phyloP scores from a whole-genome alignment of 2,113 vertebrate species.

The Apus apus region DNA sequence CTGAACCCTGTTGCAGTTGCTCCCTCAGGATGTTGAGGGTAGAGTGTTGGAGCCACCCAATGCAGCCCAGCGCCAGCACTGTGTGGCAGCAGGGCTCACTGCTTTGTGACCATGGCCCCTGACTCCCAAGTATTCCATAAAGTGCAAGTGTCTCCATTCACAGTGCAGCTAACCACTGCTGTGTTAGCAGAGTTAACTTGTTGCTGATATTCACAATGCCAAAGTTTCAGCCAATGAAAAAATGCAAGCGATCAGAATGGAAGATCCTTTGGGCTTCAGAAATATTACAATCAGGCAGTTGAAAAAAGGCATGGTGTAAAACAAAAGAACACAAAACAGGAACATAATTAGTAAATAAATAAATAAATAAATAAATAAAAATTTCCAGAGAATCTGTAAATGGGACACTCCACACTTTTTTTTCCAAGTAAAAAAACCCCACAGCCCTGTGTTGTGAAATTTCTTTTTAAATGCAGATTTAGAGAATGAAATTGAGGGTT shows the following conservation, averaged over 20 bases:
- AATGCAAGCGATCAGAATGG: neutral
- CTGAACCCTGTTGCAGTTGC: neutral
- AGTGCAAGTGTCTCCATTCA: neutral
- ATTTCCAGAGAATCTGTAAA: neutral
- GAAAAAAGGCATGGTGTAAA: neutral
- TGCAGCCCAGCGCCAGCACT: neutral
- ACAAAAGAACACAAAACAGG: neutral
- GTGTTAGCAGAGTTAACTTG: slow-evolving; percentile 15
- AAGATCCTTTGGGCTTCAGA: slow-evolving; percentile 28
- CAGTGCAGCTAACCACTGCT: slow-evolving; percentile 7
- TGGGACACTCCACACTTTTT: slow-evolving; percentile 33
- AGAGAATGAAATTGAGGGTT: slow-evolving; percentile 78
- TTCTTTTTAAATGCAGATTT: slow-evolving; percentile 79
- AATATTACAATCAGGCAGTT: neutral
- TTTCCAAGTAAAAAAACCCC: neutral
- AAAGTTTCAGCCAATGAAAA: slow-evolving; percentile 27
- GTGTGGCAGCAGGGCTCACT: slow-evolving; percentile 14
- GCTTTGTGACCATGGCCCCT: neutral
- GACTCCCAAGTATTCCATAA: slow-evolving; percentile 17
- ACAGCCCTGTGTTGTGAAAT: slow-evolving; percentile 70
- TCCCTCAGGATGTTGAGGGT: neutral
- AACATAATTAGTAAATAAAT: neutral
- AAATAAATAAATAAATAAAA: neutral
- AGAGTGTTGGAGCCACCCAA: neutral
- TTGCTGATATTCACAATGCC: neutral